phyloP scores from a whole-genome alignment of 2,113 vertebrate species.

The Sceloporus undulatus region DNA sequence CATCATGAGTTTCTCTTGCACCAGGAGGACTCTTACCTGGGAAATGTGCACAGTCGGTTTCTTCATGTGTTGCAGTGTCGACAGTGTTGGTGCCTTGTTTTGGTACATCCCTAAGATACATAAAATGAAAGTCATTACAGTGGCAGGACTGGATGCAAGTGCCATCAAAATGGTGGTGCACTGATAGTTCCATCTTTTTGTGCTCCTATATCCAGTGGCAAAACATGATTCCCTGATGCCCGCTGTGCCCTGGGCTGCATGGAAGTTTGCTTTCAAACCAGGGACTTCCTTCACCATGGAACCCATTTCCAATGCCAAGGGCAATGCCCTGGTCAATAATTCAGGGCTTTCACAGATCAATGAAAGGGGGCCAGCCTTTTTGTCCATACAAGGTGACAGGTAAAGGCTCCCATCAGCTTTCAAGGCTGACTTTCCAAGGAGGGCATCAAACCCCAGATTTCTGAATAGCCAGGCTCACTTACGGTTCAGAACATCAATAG shows the following conservation, averaged over 20 bases:
- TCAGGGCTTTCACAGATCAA: background rate
- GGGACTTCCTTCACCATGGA: background rate
- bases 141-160: background rate
- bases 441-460: background rate
- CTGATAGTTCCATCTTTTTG: background rate
- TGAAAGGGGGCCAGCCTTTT: no score
- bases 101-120: background rate
- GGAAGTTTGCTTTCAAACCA: background rate
- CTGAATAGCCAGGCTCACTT: no score
- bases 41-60: background rate
- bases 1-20: no score
- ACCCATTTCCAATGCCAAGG: background rate
- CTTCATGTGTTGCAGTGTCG: background rate
- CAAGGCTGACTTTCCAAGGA: no score
- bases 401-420: background rate
- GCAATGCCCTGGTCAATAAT: no score
- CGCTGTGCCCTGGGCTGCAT: background rate
- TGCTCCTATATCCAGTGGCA: background rate
- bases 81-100: background rate
- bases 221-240: background rate
- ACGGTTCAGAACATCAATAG: background rate
- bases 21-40: background rate
- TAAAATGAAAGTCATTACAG: background rate
- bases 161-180: no score
- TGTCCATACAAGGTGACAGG: background rate